Conservation (phyloP, 2,797 vertebrate genomes). For the Champsocephalus gunnari region DNA sequence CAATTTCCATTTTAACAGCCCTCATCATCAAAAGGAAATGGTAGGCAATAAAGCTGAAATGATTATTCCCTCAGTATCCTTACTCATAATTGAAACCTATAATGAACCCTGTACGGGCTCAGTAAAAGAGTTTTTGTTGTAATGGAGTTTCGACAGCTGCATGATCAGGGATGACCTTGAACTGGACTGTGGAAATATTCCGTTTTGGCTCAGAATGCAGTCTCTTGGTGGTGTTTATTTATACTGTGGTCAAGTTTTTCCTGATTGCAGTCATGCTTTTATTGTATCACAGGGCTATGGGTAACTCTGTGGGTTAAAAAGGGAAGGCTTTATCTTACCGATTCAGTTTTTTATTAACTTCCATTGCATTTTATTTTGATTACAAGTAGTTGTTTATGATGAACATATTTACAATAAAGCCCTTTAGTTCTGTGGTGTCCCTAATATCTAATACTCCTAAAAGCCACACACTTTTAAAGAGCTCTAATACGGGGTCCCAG, state of each 20-base stretch:
- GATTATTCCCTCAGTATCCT: not conserved
- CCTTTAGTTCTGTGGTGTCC: not conserved
- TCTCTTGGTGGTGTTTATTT: not conserved
- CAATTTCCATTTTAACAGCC: slow-evolving; percentile 6
- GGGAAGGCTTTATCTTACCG: not conserved
- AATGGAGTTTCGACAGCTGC: slow-evolving; percentile 7
- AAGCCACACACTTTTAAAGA: not conserved
- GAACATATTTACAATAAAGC: not conserved
- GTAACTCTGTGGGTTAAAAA: not conserved
- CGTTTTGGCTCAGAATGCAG: not conserved
- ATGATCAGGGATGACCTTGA: not conserved
- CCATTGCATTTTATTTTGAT: not conserved
- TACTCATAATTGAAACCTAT: slow-evolving; percentile 5
- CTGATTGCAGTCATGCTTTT: not conserved
- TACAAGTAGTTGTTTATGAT: not conserved
- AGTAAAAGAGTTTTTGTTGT: not conserved
- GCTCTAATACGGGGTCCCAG: not conserved
- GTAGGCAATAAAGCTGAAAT: not conserved
- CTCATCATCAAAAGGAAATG: not conserved
- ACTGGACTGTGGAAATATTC: not conserved
- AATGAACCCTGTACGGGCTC: slow-evolving; percentile 1
- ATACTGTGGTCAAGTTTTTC: not conserved
- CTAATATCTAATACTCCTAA: not conserved
- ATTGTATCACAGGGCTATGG: not conserved
- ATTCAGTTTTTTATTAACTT: not conserved